phyloP scores from a whole-genome alignment of 2,113 vertebrate species.

The Oenanthe melanoleuca region DNA sequence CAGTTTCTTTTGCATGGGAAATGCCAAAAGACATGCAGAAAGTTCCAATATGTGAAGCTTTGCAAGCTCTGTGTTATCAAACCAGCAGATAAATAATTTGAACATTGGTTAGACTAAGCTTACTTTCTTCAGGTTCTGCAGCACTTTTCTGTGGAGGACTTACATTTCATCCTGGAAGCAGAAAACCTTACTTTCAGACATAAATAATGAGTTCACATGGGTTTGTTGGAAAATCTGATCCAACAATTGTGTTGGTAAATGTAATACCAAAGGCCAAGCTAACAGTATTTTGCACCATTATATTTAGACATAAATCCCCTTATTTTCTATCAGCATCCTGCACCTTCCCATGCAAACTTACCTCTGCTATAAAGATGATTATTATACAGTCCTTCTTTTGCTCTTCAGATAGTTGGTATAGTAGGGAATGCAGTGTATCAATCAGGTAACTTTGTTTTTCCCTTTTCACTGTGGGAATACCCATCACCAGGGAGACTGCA shows the following conservation, averaged over 20 bases:
- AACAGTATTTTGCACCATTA: not conserved
- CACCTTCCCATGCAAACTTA: slow-evolving; percentile 40
- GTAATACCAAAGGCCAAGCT: not conserved
- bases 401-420: slow-evolving; percentile 73
- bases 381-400: slow-evolving; percentile 80
- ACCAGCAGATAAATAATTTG: not conserved
- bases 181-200: not conserved
- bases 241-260: not conserved
- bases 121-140: not conserved
- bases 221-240: not conserved
- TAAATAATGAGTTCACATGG: not conserved
- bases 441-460: slow-evolving; percentile 83
- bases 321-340: not conserved
- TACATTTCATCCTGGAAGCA: not conserved
- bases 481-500: slow-evolving; percentile 87
- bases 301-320: not conserved
- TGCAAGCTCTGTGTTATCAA: not conserved
- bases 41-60: not conserved
- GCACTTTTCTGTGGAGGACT: not conserved
- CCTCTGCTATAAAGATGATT: slow-evolving; percentile 88
- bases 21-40: not conserved
- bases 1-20: not conserved
- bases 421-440: slow-evolving; percentile 80
- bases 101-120: not conserved
- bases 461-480: slow-evolving; percentile 85